Evolutionary conservation across 2,888 invertebrate species (phyloP).

Genomic region (Drosophila limbata): DNA sequence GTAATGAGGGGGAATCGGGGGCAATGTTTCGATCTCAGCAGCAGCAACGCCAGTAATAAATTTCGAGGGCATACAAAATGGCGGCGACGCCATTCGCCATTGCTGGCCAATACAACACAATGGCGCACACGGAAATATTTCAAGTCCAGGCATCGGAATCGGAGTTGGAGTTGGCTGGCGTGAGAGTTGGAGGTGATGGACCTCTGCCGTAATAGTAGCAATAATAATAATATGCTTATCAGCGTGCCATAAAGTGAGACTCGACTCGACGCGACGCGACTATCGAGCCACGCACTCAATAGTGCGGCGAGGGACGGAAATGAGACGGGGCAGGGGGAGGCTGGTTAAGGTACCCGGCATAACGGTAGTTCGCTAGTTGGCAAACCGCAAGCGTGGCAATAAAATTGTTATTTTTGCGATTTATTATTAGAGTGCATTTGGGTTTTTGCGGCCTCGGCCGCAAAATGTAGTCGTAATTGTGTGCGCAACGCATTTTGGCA

Average conservation of each 20-base stretch:
- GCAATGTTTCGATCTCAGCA: conserved; percentile 53
- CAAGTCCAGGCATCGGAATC: conserved; percentile 36
- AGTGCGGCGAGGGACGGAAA: not conserved
- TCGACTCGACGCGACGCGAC: conserved; percentile 34
- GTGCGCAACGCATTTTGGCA: conserved; percentile 74
- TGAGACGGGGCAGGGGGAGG: not conserved
- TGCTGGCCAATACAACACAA: conserved; percentile 49
- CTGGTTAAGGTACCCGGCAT: conserved; percentile 25
- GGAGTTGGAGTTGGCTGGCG: conserved; percentile 3
- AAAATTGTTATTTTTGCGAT: conserved; percentile 80
- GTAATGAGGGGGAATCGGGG: not conserved
- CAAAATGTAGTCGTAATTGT: conserved; percentile 71
- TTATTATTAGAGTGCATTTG: conserved; percentile 82
- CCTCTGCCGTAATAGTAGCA: conserved; percentile 54
- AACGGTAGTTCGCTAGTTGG: conserved; percentile 13
- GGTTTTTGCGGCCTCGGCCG: conserved; percentile 56
- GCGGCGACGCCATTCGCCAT: conserved; percentile 36
- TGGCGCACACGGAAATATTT: conserved; percentile 53
- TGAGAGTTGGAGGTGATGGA: conserved; percentile 3
- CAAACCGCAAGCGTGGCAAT: conserved; percentile 69
- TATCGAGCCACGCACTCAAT: conserved; percentile 47
- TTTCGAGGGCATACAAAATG: conserved; percentile 59
- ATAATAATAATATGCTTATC: conserved; percentile 81
- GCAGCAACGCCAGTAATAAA: conserved; percentile 66
- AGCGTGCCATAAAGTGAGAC: conserved; percentile 69